Base-by-base conservation (phyloP, 2,797 vertebrate genomes). In the Anguilla megastoma region DNA sequence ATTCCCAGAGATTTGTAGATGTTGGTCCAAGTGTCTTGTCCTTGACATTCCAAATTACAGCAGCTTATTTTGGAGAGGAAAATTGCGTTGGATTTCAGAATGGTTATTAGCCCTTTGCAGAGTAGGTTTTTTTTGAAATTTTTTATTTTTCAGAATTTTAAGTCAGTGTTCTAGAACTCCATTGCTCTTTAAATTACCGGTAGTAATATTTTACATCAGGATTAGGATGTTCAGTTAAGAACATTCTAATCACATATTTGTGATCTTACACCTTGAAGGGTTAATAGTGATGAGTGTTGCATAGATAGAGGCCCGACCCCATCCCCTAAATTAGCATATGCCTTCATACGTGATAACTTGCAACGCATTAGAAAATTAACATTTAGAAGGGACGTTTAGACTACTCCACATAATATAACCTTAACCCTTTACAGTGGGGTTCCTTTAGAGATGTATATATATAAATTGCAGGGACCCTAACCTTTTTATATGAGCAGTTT, bases 21-120 rank as follows among this genome's bases (percentile, higher is more conserved):
- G 9, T 24, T n/a, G 45, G 16, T 27, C 0, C 1, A 45, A 52
- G 82, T 54, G 50, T 50, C 82, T 24, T 54, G 18, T 45, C 45
- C 50, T 52, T 52, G 50, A 84, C 5, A 12, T 27, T 10, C n/a
- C 83, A 30, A 85, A 58, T 36, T 63, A 36, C 33, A 21, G 21
- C 3, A 18, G n/a, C 30, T 27, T 85, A 58, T n/a, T 83, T 84
- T 84, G 24, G 52, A 85, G 2, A 21, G 56, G 18, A 52, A 52
- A 84, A 27, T 24, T 45, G 33, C 60, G 66, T 66, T 21, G 85
- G n/a, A 85, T 30, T 86, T 69, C n/a, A 86, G 69, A 18, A n/a
- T 41, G n/a, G 60, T 86, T 7, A 12, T 24, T 66, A 41, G 30
- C 21, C 33, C 12, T 85, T 27, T 85, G 33, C 45, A n/a, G 12